Evolutionary conservation across 2,888 invertebrate species (phyloP), one percentile per base, ranked within the genome.

Genomic region (Bedellia somnulentella): DNA sequence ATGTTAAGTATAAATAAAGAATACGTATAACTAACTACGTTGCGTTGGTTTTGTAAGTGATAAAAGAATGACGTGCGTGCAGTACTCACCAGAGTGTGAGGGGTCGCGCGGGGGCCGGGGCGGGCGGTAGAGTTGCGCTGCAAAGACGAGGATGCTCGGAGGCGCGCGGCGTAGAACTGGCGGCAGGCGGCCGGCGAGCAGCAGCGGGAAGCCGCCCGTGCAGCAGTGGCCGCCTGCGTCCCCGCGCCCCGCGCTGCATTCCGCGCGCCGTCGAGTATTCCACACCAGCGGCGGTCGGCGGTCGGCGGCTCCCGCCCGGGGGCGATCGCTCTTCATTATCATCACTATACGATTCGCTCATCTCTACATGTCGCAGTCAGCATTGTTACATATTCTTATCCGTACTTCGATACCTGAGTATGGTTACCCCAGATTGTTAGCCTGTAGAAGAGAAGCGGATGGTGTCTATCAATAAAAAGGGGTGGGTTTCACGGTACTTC

Each of bases 81-180:
- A 43, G 49, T 61, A 70, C 73, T 44, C 68, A 71, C 71, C 70
- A 68, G 61, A 46, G 55, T 49, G 50, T 42, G 54, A 44, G 54
- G 49, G 51, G 52, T 44, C 52, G 45, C 40, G 49, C 14, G 24
- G 27, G 29, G 35, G 17, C 21, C 31, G 16, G 25, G 26, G 29
- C 24, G 8, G 21, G 26, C 28, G 26, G 42, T 49, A 42, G 43
- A 45, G 49, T 38, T 45, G 46, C 10, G 45, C 50, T 56, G 51
- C 58, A 49, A 58, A 59, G 57, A 49, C 61, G 21, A 30, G 12
- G 30, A 56, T 53, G 63, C 70, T 57, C 67, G 32, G 63, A 52
- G 68, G 67, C 71, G 70, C 71, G 71, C 73, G 70, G 67, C 67
- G 47, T 60, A 63, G 47, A 48, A 45, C 49, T 35, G 45, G 49